Percentiles rank a stretch among this genome's conserved stretches.
These are phyloP conservation scores for Muscicapa adusta DNA, from an alignment of 2,113 vertebrate genomes.

Conservation along the genomic window DNA sequence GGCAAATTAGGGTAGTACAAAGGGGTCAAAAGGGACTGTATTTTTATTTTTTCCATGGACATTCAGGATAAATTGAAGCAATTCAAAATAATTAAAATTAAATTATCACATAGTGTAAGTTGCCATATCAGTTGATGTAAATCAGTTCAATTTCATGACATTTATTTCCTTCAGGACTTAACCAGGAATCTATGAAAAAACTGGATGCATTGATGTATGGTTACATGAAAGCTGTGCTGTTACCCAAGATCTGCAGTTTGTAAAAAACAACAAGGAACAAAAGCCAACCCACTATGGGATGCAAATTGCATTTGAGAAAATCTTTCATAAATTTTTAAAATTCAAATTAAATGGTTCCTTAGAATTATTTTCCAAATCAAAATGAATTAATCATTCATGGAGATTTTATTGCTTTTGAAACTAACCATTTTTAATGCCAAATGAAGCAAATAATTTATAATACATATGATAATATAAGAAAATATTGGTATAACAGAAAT, in stretches of 20 bases:
- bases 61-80: not conserved
- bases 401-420: not conserved
- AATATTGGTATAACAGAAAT: not conserved
- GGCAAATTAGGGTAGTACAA: not conserved
- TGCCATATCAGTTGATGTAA: not conserved
- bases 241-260: not conserved
- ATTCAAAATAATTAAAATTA: not conserved
- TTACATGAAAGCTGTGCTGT: not conserved
- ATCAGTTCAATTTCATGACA: not conserved
- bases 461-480: not conserved
- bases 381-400: not conserved
- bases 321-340: not conserved
- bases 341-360: not conserved
- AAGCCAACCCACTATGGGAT: not conserved
- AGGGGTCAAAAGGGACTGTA: not conserved
- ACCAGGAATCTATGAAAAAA: not conserved
- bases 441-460: not conserved
- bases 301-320: not conserved
- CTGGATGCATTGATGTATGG: not conserved
- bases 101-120: not conserved
- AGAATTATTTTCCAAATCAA: slow-evolving; percentile 19
- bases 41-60: not conserved
- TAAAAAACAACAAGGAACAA: not conserved
- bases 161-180: not conserved
- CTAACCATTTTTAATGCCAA: not conserved